Evolutionary conservation across 2,888 invertebrate species (phyloP).

Genomic region (Agriotes lineatus): DNA sequence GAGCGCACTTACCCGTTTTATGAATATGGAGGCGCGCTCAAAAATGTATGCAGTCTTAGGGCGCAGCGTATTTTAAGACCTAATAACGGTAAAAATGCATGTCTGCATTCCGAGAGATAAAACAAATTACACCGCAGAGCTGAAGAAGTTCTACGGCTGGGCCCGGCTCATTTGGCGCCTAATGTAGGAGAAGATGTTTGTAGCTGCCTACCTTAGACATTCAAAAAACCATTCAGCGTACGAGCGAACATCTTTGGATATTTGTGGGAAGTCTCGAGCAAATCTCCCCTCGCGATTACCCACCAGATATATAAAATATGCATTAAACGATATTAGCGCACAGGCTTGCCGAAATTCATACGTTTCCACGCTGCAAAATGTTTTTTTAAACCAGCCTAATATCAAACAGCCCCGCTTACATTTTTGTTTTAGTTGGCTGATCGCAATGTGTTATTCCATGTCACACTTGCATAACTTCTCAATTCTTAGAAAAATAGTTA

Average conservation of each 20-base stretch:
- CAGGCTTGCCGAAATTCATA: too few species aligned
- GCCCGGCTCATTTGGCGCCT: slow-evolving; percentile 50
- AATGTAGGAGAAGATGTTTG: slow-evolving; percentile 53
- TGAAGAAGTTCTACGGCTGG: slow-evolving; percentile 38
- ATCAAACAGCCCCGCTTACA: too few species aligned
- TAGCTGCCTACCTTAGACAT: slow-evolving; percentile 46
- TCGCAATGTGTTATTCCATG: too few species aligned
- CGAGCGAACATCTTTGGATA: slow-evolving; percentile 19
- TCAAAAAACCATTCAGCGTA: slow-evolving; percentile 44
- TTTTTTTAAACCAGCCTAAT: slow-evolving; percentile 7
- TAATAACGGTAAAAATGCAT: slow-evolving; percentile 39
- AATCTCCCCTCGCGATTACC: slow-evolving; percentile 17
- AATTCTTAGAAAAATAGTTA: too few species aligned
- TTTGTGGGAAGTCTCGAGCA: slow-evolving; percentile 10
- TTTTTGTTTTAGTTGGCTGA: too few species aligned
- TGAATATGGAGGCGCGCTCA: background rate
- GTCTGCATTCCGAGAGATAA: slow-evolving; percentile 36
- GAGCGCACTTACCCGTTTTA: slow-evolving; percentile 20
- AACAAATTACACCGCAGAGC: slow-evolving; percentile 40
- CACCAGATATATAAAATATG: slow-evolving; percentile 28
- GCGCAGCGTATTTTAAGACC: slow-evolving; percentile 28
- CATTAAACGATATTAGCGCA: slow-evolving; percentile 29
- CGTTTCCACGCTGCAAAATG: slow-evolving; percentile 11
- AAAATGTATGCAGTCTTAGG: background rate
- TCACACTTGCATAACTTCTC: too few species aligned